Base-by-base conservation (phyloP, 2,113 vertebrate genomes). In the Myiopsitta monachus region DNA sequence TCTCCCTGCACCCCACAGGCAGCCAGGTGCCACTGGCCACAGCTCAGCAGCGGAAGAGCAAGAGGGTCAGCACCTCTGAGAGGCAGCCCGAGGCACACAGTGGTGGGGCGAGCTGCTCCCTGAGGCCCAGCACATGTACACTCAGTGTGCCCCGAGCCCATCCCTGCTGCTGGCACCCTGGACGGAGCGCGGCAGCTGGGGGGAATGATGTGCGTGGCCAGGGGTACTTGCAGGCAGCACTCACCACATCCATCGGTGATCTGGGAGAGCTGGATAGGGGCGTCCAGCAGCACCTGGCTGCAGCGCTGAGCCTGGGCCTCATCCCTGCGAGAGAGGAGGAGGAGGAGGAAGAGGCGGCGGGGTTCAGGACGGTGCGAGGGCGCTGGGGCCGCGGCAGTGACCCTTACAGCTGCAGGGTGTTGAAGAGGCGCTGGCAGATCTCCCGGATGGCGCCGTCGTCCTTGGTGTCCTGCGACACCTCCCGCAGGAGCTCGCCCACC, bases 361-460 rank as follows among this genome's bases (percentile, higher is more conserved):
- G 21, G 33, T 5, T 15, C 69, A 3, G 8, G 47, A 14, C 14
- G 30, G 30, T 9, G 52, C 7, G 61, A 14, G 36, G 68, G 39
- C 17, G 11, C 8, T 3, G 14, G n/a, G 18, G 12, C 24, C 5
- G 8, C 8, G 30, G 17, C 15, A 7, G 66, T 15, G 57, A 36
- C 57, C 68, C 99, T 97, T 96, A 99, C 99, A 99, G 97, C 83
- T 98, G 98, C 55, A 99, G 98, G 2, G 99, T 99, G 98, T 99
- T 99, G 98, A 99, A 99, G 98, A 99, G 99, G 96, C 99, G 98
- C 87, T 99, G 98, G 88, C 99, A 99, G 90, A 99, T 98, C 61
- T 99, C 98, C 73, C 98, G 97, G 87, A 99, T 98, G 87, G 99
- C 98, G 4, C 98, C 98, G 76, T 99, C 99, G 78, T 99, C 99